These are phyloP conservation scores for Philypnodon macrostomus DNA, from an alignment of 2,797 vertebrate genomes.

Conservation along the genomic window DNA sequence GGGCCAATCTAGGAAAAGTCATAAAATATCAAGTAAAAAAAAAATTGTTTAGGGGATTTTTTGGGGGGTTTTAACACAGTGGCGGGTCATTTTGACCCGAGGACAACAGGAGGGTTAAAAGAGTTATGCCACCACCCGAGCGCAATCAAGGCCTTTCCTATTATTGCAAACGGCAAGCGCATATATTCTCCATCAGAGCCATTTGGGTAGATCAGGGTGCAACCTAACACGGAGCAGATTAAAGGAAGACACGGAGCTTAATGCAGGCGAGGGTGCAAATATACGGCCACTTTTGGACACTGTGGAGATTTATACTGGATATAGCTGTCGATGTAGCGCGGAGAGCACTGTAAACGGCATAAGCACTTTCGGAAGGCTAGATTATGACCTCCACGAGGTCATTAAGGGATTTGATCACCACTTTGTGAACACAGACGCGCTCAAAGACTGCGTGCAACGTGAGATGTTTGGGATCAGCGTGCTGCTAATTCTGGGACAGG, in stretches of 20 bases:
- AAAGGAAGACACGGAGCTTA: constrained; percentile 55
- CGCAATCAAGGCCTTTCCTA: constrained; percentile 60
- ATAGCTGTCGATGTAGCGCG: constrained; percentile 29
- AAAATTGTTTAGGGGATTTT: no score
- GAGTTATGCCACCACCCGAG: constrained; percentile 58
- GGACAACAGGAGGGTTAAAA: no score
- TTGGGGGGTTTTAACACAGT: no score
- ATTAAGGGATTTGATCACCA: constrained; percentile 60
- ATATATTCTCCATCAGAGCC: constrained; percentile 59
- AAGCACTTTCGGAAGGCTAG: constrained; percentile 74
- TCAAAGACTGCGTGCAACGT: constrained; percentile 31
- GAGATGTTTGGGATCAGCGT: constrained; percentile 37
- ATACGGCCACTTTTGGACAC: constrained; percentile 55
- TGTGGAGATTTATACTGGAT: constrained; percentile 54
- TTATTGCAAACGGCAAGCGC: constrained; percentile 32
- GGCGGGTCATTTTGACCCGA: no score
- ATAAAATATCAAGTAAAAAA: no score
- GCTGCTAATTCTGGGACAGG: constrained; percentile 41
- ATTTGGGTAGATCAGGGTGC: constrained; percentile 63
- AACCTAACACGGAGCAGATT: constrained; percentile 67
- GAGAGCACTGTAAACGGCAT: constrained; percentile 41
- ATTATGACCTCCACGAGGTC: constrained; percentile 65
- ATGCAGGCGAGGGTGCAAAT: constrained; percentile 51
- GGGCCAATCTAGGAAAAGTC: no score
- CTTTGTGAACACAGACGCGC: constrained; percentile 36